Conservation (phyloP, 2,888 invertebrate genomes). For the Leptothorax acervorum region DNA sequence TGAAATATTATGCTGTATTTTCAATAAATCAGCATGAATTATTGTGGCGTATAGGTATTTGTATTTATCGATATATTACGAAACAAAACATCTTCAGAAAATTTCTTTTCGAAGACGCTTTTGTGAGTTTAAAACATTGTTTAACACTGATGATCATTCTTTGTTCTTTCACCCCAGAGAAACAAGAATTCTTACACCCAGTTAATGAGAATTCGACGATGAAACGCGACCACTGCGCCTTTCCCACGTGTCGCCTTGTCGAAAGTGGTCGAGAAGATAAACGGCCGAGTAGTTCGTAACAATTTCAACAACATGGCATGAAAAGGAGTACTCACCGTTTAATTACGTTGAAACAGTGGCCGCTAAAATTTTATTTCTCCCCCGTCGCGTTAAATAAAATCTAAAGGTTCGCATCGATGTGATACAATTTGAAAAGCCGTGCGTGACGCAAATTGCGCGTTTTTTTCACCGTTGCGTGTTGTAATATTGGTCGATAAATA, state of each 20-base stretch:
- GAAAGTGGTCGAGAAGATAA: conserved; percentile 34
- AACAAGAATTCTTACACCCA: not conserved
- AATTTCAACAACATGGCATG: conserved; percentile 32
- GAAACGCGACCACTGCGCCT: conserved; percentile 2
- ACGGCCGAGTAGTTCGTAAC: conserved; percentile 20
- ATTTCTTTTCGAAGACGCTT: not conserved
- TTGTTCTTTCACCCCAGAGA: not conserved
- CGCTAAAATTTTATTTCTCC: not conserved
- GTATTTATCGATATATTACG: not conserved
- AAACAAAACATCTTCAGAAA: not conserved
- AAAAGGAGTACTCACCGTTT: not conserved
- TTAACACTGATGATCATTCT: conserved; percentile 16
- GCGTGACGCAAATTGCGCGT: not conserved
- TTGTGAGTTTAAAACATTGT: conserved; percentile 3
- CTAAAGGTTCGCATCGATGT: not conserved
- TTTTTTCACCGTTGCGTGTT: not conserved
- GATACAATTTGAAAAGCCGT: not conserved
- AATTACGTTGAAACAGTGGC: conserved; percentile 7
- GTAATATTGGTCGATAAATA: conserved; percentile 23
- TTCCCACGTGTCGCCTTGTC: conserved; percentile 41
- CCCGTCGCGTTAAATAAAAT: not conserved
- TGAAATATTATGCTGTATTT: not conserved
- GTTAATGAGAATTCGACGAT: conserved; percentile 55
- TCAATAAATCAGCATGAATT: not conserved
- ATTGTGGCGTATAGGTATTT: not conserved